Base-by-base conservation (phyloP, 2,797 vertebrate genomes). In the Falco naumanni region DNA sequence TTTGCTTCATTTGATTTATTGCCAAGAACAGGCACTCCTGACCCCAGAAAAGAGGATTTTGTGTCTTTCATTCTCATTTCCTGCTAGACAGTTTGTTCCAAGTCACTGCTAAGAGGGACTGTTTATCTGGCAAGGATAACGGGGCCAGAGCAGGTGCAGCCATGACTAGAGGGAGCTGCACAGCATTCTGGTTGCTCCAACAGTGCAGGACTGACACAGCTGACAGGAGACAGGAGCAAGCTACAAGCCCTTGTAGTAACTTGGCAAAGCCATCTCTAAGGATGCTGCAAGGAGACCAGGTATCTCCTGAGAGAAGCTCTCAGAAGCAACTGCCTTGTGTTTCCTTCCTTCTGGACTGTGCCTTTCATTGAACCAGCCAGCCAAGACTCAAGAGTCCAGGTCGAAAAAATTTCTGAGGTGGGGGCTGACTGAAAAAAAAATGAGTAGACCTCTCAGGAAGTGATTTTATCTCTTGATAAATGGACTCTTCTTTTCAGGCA, bases 1-100 rank as follows among this genome's bases (percentile, higher is more conserved):
- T 89, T 78, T 88, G 28, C 76, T 92, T 63, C 79, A 81, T 96
- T 90, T 95, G 75, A 96, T 95, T 87, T 95, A 89, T 65, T 71
- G 84, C 76, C 86, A 96, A 95, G 71, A 89, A 74, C 57, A 92
- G 93, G 75, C 89, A 75, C 79, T 88, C 54, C 78, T 90, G 79
- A 90, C 47, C 69, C 79, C 74, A 72, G 65, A 78, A 80, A 81
- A 94, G 41, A 25, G 92, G 69, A 65, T 93, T 78, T 56, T 84
- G 85, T 90, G 76, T 72, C 83, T 93, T 92, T 95, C 13, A 11
- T 90, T 72, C 83, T 59, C 47, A 56, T 86, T 95, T 96, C 72
- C 71, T 88, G 79, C 65, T 82, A 88, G 79, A 90, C 76, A 91
- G 65, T 88, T 91, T 84, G 69, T 88, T 95, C 89, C 82, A 83